phyloP scores from a whole-genome alignment of 2,797 vertebrate species.

The Phylloscopus collybita region DNA sequence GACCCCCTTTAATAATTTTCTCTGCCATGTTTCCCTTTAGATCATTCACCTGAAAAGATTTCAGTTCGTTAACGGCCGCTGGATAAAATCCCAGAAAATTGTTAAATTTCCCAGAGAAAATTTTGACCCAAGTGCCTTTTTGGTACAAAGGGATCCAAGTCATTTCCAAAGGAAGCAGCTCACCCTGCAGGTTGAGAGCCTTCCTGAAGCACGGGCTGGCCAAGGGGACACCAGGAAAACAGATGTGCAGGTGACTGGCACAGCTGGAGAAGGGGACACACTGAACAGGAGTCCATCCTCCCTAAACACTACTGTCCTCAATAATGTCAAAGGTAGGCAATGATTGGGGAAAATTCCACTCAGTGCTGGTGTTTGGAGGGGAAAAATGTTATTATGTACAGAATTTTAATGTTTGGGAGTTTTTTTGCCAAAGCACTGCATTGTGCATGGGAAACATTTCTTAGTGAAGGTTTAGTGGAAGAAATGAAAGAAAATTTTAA shows the following conservation, averaged over 20 bases:
- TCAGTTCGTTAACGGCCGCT: conserved; percentile 97
- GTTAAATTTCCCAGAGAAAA: conserved; percentile 94
- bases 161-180: conserved; percentile 82
- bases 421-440: background rate
- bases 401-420: background rate
- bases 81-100: conserved; percentile 99
- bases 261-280: conserved; percentile 76
- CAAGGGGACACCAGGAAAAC: conserved; percentile 73
- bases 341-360: background rate
- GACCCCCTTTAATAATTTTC: background rate
- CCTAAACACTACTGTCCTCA: conserved; percentile 76
- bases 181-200: conserved; percentile 80
- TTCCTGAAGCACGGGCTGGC: conserved; percentile 68
- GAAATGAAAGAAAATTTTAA: too few species aligned
- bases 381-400: background rate
- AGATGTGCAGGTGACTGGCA: conserved; percentile 66
- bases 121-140: conserved; percentile 95
- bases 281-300: conserved; percentile 81
- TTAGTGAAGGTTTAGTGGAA: background rate
- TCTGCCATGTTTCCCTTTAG: conserved; percentile 70
- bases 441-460: accelerated
- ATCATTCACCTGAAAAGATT: conserved; percentile 98
- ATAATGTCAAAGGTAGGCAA: conserved; percentile 86
- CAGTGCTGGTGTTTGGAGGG: background rate
- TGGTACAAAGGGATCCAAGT: conserved; percentile 89